phyloP scores from a whole-genome alignment of 2,113 vertebrate genomes.

The Sinocyclocheilus grahami region DNA sequence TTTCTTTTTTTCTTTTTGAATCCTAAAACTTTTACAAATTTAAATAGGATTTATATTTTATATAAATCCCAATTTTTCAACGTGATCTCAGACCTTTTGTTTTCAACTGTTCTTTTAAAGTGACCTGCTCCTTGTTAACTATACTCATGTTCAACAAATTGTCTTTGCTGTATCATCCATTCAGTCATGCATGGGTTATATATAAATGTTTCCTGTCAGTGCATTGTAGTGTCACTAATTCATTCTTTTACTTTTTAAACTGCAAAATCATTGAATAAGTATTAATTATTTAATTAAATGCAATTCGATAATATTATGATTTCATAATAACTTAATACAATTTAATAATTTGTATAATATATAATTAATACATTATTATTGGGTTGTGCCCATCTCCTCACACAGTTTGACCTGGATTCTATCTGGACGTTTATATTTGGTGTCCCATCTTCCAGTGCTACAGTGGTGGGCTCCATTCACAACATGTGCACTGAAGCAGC shows the following conservation, averaged over 20 bases:
- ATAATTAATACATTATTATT: neutral
- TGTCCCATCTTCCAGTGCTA: slow-evolving; percentile 90
- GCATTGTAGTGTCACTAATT: neutral
- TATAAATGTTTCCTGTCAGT: neutral
- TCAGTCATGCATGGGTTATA: neutral
- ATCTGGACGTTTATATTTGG: slow-evolving; percentile 99
- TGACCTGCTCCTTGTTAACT: neutral
- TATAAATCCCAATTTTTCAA: no score
- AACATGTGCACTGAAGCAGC: slow-evolving; percentile 93
- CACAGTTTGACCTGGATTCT: slow-evolving; percentile 96
- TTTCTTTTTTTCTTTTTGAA: neutral
- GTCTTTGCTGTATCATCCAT: neutral
- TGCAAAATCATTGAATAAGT: neutral
- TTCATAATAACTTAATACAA: neutral
- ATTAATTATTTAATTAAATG: neutral
- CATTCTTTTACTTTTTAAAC: neutral
- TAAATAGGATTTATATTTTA: neutral
- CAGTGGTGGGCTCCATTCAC: slow-evolving; percentile 88
- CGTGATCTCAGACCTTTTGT: neutral
- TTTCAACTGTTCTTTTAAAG: neutral
- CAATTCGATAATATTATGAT: neutral
- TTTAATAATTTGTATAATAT: neutral
- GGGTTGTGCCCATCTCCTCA: slow-evolving; percentile 34
- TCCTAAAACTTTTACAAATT: neutral
- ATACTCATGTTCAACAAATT: neutral